Evolutionary conservation across 2,113 vertebrate genomes (phyloP), one percentile per base, ranked within the genome.

Genomic region (Lamprologus callipterus): DNA sequence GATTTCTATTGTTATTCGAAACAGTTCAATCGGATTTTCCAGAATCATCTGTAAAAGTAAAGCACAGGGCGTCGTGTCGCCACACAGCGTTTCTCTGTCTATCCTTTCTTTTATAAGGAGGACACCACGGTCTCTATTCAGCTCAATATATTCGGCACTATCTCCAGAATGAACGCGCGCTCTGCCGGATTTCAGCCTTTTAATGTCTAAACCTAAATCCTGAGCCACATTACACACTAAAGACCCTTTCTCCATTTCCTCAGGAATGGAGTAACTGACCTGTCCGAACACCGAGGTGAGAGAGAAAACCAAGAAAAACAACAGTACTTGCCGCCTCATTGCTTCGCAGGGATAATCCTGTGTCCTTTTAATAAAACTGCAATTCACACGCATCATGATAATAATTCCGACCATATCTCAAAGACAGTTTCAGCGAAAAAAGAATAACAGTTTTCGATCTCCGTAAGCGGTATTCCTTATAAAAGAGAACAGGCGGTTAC

Each of bases 81-180:
- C 93, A 78, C 97, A 97, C 14, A 97, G 40, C 37, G 92, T 85
- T 54, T 97, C 96, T 58, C 96, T 92, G 80, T 97, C 96, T 91
- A 97, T 92, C 57, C 84, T 91, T 31, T 95, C 92, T n/a, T 88
- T 91, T 26, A 94, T 88, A 3, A 93, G 87, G 21, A 93, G 87
- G 80, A 91, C 90, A 5, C 92, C 92, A 1, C 83, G 82, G 5
- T 92, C 89, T 85, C 80, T 89, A 5, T 83, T 90, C 60, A 93
- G 84, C 81, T 88, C 92, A 79, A 97, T 95, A 57, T 96, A 93
- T 91, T 94, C 93, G 84, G n/a, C 84, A 91, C 93, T 93, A 91
- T 94, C 96, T 88, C 95, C 93, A 4, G 95, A 94, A 80, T 96
- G 80, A 79, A 97, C 95, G 23, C 94, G 94, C 37, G 95, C 90